A percentile compares a stretch with the other conserved stretches of the same genome.
Evolutionary conservation across 2,113 vertebrate genomes (phyloP).

Genomic region (Stigmatopora argus): DNA sequence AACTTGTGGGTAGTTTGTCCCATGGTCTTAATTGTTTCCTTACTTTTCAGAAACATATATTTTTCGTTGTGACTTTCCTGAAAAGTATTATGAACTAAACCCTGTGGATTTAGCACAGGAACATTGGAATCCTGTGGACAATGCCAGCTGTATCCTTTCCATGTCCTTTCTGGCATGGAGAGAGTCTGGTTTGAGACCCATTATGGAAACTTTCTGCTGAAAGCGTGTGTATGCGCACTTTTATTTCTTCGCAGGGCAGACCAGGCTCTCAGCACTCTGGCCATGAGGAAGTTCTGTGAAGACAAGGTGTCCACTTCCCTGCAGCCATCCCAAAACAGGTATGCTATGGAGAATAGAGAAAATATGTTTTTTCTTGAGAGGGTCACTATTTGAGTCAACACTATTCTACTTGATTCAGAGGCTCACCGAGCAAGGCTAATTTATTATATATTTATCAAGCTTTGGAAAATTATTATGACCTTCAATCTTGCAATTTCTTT

Average conservation of each 20-base stretch:
- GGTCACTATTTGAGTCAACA: not conserved
- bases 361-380: not conserved
- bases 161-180: conserved; percentile 44
- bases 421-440: not conserved
- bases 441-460: not conserved
- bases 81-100: conserved; percentile 45
- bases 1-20: not conserved
- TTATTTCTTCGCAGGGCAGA: conserved; percentile 73
- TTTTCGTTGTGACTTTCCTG: conserved; percentile 27
- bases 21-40: not conserved
- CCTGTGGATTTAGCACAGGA: conserved; percentile 34
- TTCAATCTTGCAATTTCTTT: not conserved
- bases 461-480: not conserved
- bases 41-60: not conserved
- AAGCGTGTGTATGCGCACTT: not conserved
- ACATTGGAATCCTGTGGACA: conserved; percentile 50
- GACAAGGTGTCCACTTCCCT: conserved; percentile 85
- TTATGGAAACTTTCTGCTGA: conserved; percentile 48
- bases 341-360: conserved; percentile 12
- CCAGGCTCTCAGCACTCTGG: conserved; percentile 85
- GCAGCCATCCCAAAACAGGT: conserved; percentile 90
- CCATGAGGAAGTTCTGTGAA: conserved; percentile 92
- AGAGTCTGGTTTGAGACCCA: conserved; percentile 41
- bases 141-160: conserved; percentile 60
- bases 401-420: not conserved